A percentile compares a stretch with the other conserved stretches of the same genome.
Evolutionary conservation across 2,888 invertebrate species (phyloP).

Genomic region (Callyntrura guangdongensis): DNA sequence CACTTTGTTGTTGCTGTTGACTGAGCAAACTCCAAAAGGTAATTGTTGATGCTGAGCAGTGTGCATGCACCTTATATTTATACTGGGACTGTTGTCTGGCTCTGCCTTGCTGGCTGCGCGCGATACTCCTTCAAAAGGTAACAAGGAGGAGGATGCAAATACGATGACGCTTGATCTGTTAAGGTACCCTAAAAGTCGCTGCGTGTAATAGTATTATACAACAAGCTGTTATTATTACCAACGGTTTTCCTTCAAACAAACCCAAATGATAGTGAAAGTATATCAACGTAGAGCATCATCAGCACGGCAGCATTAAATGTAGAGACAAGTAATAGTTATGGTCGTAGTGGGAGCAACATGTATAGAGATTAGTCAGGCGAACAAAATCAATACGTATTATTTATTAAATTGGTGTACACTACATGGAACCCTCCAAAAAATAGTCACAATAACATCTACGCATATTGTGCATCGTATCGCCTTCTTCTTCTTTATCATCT

Average conservation of each 20-base stretch:
- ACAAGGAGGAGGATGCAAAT: constrained; percentile 9
- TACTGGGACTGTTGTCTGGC: constrained; percentile 46
- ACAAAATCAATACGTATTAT: constrained; percentile 14
- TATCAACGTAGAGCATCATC: constrained; percentile 10
- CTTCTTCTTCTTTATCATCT: constrained; percentile 10
- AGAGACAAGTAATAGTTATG: background rate
- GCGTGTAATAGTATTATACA: background rate
- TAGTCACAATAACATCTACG: background rate
- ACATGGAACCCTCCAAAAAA: background rate
- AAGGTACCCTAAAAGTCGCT: constrained; percentile 31
- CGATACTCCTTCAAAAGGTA: background rate
- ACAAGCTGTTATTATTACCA: constrained; percentile 15
- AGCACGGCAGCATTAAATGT: background rate
- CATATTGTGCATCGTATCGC: constrained; percentile 2
- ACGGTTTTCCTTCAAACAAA: constrained; percentile 57
- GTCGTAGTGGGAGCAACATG: background rate
- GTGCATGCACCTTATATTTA: constrained; percentile 66
- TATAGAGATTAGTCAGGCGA: background rate
- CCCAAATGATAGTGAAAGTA: constrained; percentile 64
- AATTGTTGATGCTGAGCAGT: constrained; percentile 56
- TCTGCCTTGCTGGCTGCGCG: constrained; percentile 33
- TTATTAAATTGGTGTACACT: background rate
- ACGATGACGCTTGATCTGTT: constrained; percentile 46
- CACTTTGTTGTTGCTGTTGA: constrained; percentile 47
- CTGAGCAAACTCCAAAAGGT: constrained; percentile 47